Conservation (phyloP, 2,797 vertebrate species). For the Menidia menidia region DNA sequence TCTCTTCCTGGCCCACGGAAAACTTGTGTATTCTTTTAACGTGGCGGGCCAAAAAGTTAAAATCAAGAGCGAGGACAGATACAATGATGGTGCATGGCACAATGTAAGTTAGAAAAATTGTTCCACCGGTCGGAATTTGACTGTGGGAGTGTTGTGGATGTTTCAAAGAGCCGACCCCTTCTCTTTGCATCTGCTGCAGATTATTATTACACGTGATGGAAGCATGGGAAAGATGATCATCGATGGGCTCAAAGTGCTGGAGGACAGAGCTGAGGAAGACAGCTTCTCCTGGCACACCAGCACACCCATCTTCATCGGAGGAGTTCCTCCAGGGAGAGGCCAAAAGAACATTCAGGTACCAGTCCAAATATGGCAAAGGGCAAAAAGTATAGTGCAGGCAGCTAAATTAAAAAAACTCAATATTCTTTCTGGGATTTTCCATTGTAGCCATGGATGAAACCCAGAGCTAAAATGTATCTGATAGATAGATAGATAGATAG, state of each 20-base stretch:
- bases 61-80: constrained; percentile 88
- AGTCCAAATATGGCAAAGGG: not conserved
- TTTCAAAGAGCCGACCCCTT: constrained; percentile 17
- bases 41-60: constrained; percentile 85
- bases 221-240: constrained; percentile 87
- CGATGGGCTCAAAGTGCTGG: constrained; percentile 87
- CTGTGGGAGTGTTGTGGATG: not conserved
- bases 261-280: constrained; percentile 77
- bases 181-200: constrained; percentile 74
- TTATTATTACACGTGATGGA: constrained; percentile 87
- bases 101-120: constrained; percentile 82
- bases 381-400: not conserved
- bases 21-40: constrained; percentile 90
- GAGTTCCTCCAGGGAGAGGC: constrained; percentile 88
- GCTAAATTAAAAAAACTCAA: not conserved
- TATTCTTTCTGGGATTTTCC: not conserved
- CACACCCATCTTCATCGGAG: constrained; percentile 89
- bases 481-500: too few species aligned
- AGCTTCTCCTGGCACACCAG: constrained; percentile 82
- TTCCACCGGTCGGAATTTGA: not conserved
- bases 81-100: constrained; percentile 92
- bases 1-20: constrained; percentile 89
- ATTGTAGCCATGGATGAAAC: too few species aligned
- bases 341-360: constrained; percentile 89
- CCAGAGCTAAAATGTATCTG: too few species aligned